Conservation (phyloP, 2,113 vertebrate genomes). For the Meles meles region DNA sequence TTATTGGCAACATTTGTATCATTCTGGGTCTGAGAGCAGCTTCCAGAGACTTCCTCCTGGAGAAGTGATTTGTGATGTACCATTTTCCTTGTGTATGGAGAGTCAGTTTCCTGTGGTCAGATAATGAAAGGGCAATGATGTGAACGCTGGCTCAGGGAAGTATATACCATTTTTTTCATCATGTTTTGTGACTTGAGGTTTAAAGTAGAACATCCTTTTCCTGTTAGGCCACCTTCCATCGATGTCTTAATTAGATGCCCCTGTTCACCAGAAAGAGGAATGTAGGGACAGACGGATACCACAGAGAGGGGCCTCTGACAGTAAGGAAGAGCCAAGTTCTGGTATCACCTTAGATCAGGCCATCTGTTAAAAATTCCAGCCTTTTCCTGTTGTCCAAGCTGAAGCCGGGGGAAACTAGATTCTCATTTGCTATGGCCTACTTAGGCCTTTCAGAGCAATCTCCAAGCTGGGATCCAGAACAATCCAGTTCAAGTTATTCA, state of each 20-base stretch:
- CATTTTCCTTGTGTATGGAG: not conserved
- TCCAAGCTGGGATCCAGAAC: not conserved
- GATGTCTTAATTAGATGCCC: slow-evolving; percentile 52
- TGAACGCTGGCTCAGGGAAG: not conserved
- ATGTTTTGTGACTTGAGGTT: slow-evolving; percentile 26
- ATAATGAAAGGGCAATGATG: not conserved
- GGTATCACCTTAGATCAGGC: not conserved
- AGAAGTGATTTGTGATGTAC: not conserved
- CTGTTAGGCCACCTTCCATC: not conserved
- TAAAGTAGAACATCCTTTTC: not conserved
- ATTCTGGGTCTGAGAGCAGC: not conserved
- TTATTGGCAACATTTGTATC: not conserved
- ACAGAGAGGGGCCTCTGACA: slow-evolving; percentile 27
- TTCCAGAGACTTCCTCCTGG: not conserved
- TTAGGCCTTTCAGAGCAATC: not conserved
- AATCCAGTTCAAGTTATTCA: not conserved
- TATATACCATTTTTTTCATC: not conserved
- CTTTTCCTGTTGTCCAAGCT: not conserved
- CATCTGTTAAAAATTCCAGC: slow-evolving; percentile 21
- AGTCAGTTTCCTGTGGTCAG: rapidly evolving
- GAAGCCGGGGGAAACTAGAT: not conserved
- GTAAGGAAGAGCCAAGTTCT: rapidly evolving
- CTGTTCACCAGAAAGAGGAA: not conserved
- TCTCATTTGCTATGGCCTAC: not conserved
- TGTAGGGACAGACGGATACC: not conserved